phyloP scores from a whole-genome alignment of 2,888 invertebrate species.

The Anoncus sp. region DNA sequence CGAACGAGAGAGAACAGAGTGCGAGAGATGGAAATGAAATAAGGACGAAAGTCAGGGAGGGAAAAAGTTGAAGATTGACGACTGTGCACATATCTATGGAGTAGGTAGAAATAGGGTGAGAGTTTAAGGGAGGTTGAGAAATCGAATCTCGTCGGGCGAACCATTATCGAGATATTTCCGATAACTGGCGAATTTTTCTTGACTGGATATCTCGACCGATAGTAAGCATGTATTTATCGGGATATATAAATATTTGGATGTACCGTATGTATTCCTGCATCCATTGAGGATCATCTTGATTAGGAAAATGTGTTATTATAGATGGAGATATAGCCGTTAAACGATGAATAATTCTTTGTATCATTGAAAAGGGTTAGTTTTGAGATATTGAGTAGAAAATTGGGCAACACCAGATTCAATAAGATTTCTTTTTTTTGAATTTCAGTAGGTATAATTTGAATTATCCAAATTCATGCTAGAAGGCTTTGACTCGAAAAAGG shows the following conservation, averaged over 20 bases:
- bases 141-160: slow-evolving; percentile 32
- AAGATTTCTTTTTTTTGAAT: too few relatives aligned
- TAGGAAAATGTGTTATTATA: too few relatives aligned
- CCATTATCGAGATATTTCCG: slow-evolving; percentile 41
- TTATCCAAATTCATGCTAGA: too few relatives aligned
- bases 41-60: slow-evolving; percentile 44
- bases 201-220: background rate
- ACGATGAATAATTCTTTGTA: too few relatives aligned
- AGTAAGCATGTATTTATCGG: background rate
- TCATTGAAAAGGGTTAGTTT: too few relatives aligned
- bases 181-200: slow-evolving; percentile 37
- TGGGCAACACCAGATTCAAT: too few relatives aligned
- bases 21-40: slow-evolving; percentile 55
- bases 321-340: too few relatives aligned
- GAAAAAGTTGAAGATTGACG: slow-evolving; percentile 52
- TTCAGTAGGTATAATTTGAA: too few relatives aligned
- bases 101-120: background rate
- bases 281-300: too few relatives aligned
- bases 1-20: slow-evolving; percentile 23
- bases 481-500: too few relatives aligned
- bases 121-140: slow-evolving; percentile 13
- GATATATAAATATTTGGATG: background rate
- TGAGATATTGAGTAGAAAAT: too few relatives aligned
- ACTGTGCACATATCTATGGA: slow-evolving; percentile 26
- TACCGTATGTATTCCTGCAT: background rate